Evolutionary conservation across 2,797 vertebrate species (phyloP).

Genomic region (Margarornis squamiger): DNA sequence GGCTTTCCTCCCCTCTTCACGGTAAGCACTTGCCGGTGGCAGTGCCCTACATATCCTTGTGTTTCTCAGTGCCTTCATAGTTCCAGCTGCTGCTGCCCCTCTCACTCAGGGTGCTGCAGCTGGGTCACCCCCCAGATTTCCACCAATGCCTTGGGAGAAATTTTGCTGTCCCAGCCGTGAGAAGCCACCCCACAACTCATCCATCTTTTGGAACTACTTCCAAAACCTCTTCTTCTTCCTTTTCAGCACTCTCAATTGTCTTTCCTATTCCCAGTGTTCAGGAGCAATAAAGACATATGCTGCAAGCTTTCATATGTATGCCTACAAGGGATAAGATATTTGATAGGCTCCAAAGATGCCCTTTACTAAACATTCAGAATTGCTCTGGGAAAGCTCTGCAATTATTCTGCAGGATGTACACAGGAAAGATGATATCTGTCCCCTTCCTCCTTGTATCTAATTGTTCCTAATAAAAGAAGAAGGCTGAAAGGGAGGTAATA

Average conservation of each 20-base stretch:
- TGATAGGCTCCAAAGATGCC: constrained; percentile 45
- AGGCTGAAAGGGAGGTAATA: background rate
- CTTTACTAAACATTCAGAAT: constrained; percentile 42
- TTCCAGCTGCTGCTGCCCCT: background rate
- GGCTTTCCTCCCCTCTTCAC: background rate
- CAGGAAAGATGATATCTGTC: constrained; percentile 29
- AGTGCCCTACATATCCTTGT: background rate
- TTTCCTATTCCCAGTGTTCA: background rate
- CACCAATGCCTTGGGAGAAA: fast-evolving
- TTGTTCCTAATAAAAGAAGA: constrained; percentile 29
- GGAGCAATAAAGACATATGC: background rate
- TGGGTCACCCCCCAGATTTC: background rate
- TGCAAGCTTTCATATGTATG: background rate
- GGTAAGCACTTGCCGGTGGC: background rate
- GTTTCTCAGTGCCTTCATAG: background rate
- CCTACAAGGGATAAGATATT: background rate
- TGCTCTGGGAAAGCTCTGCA: constrained; percentile 30
- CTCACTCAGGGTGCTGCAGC: background rate
- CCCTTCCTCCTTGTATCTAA: constrained; percentile 34
- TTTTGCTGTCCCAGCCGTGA: background rate
- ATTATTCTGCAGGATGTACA: constrained; percentile 42
- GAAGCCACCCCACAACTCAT: background rate
- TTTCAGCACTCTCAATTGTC: background rate
- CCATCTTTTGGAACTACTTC: background rate
- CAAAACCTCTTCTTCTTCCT: background rate